These are phyloP conservation scores for Dasysyrphus albostriatus DNA, from an alignment of 2,888 invertebrate genomes.

Conservation along the genomic window DNA sequence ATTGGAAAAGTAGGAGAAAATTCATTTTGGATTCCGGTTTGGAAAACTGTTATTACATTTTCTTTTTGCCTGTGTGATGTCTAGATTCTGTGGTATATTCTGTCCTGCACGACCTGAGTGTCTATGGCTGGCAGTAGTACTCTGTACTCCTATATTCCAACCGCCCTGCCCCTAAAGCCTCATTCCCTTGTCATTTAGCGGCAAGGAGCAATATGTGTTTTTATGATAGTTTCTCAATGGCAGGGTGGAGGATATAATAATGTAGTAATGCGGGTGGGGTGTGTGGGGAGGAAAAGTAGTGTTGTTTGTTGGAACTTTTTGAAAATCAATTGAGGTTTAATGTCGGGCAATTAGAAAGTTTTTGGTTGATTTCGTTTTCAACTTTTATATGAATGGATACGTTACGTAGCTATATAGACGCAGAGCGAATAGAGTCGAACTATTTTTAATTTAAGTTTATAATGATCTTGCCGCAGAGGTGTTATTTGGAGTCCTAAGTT, in stretches of 20 bases:
- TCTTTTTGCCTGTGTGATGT: constrained; percentile 27
- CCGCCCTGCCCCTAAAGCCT: not conserved
- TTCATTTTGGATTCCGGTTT: constrained; percentile 70
- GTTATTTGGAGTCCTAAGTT: not conserved
- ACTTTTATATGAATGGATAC: constrained; percentile 38
- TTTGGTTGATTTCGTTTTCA: constrained; percentile 63
- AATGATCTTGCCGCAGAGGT: constrained; percentile 25
- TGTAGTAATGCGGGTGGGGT: not conserved
- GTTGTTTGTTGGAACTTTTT: constrained; percentile 64
- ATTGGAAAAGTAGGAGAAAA: constrained; percentile 72
- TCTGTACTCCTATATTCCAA: not conserved
- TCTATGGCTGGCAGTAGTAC: not conserved
- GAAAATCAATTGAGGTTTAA: constrained; percentile 74
- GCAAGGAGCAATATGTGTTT: constrained; percentile 20
- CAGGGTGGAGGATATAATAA: not conserved
- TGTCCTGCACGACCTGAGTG: constrained; percentile 6
- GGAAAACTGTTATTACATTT: constrained; percentile 70
- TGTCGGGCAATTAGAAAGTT: constrained; percentile 70
- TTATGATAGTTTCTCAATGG: not conserved
- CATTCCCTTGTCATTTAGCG: constrained; percentile 1
- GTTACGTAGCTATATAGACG: not conserved
- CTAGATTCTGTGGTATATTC: not conserved
- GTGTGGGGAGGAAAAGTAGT: not conserved
- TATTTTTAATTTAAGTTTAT: constrained; percentile 5
- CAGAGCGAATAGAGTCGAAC: not conserved